phyloP scores from a whole-genome alignment of 2,113 vertebrate species.

The Planiliza haematocheilus region DNA sequence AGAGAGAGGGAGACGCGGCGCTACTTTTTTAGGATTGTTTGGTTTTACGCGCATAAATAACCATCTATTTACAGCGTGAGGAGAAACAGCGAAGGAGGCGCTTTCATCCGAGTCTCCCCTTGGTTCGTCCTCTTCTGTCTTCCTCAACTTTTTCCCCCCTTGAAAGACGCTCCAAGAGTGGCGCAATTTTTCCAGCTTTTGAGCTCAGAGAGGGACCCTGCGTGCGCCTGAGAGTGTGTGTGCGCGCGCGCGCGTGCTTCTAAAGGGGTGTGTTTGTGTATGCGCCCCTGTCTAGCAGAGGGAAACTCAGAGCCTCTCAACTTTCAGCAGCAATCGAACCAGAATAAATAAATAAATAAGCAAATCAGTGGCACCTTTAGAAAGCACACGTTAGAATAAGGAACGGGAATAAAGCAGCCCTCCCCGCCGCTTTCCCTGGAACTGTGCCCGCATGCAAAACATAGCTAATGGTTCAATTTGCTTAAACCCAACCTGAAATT shows the following conservation, averaged over 20 bases:
- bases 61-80: slow-evolving; percentile 57
- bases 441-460: slow-evolving; percentile 19
- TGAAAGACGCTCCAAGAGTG: slow-evolving; percentile 80
- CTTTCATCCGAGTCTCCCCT: slow-evolving; percentile 71
- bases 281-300: slow-evolving; percentile 46
- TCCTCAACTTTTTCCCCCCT: slow-evolving; percentile 76
- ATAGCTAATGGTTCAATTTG: slow-evolving; percentile 29
- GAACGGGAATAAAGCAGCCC: no score
- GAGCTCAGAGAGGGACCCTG: slow-evolving; percentile 77
- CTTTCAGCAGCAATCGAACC: slow-evolving; percentile 66
- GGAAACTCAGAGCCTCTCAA: slow-evolving; percentile 64
- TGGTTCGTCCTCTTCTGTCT: slow-evolving; percentile 73
- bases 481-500: slow-evolving; percentile 31
- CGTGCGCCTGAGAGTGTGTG: slow-evolving; percentile 36
- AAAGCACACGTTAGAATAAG: neutral
- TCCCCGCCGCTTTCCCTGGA: no score
- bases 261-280: slow-evolving; percentile 72
- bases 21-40: slow-evolving; percentile 48
- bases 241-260: slow-evolving; percentile 30
- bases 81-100: slow-evolving; percentile 59
- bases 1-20: slow-evolving; percentile 41
- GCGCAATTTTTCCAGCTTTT: slow-evolving; percentile 79
- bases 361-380: slow-evolving; percentile 38
- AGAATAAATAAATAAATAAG: neutral
- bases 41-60: slow-evolving; percentile 70